Conservation (phyloP, 2,888 invertebrate genomes). For the Eupithecia subumbrata region DNA sequence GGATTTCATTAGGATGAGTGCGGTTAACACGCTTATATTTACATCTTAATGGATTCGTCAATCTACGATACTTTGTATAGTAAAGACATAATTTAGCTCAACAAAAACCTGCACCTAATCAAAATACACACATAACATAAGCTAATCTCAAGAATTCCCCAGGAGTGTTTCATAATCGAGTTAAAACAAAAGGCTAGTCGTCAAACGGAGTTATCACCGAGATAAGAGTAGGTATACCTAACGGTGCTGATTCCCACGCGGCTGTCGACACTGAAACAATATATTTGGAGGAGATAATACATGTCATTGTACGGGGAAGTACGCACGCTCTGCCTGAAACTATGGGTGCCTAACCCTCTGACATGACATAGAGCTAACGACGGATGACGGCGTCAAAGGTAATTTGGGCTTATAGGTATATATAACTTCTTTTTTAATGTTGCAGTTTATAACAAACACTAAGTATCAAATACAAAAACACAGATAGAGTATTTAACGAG, state of each 20-base stretch:
- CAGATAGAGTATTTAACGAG: background rate
- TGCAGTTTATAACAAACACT: background rate
- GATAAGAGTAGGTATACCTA: conserved; percentile 39
- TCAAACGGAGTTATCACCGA: conserved; percentile 42
- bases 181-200: conserved; percentile 45
- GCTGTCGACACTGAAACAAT: conserved; percentile 42
- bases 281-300: conserved; percentile 45
- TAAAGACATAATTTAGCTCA: background rate
- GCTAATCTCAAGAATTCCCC: conserved; percentile 29
- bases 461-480: background rate
- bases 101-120: conserved; percentile 1
- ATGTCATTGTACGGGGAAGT: conserved; percentile 38
- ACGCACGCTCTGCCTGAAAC: background rate
- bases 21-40: no score
- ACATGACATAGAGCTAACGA: background rate
- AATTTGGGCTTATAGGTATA: background rate
- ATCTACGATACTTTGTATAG: no score
- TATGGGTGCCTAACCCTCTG: background rate
- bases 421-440: background rate
- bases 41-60: no score
- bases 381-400: background rate
- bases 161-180: conserved; percentile 41
- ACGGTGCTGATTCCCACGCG: conserved; percentile 42
- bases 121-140: conserved; percentile 9
- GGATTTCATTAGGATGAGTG: no score